Evolutionary conservation across 2,888 invertebrate genomes (phyloP).

Genomic region (Macaria liturata): DNA sequence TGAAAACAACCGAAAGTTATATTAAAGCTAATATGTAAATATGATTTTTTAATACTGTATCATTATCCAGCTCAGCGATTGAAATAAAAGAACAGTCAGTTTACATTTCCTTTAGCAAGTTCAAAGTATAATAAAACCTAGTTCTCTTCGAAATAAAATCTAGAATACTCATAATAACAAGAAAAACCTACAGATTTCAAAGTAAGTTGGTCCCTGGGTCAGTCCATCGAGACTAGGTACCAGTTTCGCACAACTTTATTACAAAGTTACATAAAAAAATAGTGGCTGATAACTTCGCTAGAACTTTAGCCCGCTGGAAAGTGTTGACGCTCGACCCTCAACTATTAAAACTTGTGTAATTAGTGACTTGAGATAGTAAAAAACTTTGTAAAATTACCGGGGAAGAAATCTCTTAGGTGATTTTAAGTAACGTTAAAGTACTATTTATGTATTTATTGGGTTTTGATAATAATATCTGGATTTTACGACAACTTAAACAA

Average conservation of each 20-base stretch:
- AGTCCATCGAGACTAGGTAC: slow-evolving; percentile 16
- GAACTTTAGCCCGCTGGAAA: slow-evolving; percentile 6
- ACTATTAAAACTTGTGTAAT: slow-evolving; percentile 8
- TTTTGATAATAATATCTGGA: too few species aligned
- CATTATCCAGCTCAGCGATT: too few species aligned
- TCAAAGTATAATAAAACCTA: not conserved
- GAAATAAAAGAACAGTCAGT: too few species aligned
- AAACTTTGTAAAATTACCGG: not conserved
- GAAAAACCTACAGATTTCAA: slow-evolving; percentile 6
- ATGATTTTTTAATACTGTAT: too few species aligned
- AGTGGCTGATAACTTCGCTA: slow-evolving; percentile 8
- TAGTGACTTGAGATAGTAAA: slow-evolving; percentile 1
- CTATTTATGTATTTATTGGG: too few species aligned
- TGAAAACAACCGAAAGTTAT: too few species aligned
- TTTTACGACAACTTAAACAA: too few species aligned
- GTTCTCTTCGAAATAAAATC: too few species aligned
- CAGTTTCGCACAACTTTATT: slow-evolving; percentile 11
- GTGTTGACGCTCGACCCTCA: slow-evolving; percentile 5
- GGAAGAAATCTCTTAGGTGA: too few species aligned
- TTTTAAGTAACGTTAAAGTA: too few species aligned
- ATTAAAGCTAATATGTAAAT: too few species aligned
- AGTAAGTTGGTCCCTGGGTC: slow-evolving; percentile 1
- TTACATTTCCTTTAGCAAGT: not conserved
- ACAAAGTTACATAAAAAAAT: slow-evolving; percentile 15
- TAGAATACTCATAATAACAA: not conserved